phyloP scores from a whole-genome alignment of 2,113 vertebrate genomes.

The Apeltes quadracus region DNA sequence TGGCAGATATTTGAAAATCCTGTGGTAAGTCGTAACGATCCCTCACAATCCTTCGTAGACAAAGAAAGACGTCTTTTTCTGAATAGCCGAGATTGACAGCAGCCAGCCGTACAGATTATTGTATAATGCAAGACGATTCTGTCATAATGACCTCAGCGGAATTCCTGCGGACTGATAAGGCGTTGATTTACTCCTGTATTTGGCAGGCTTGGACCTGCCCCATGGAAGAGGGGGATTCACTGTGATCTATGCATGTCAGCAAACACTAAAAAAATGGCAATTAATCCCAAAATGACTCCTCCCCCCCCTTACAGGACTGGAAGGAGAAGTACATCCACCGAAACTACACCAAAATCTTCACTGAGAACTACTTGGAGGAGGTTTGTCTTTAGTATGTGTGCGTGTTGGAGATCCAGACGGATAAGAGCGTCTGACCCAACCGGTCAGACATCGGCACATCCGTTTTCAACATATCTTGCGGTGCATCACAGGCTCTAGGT shows the following conservation, averaged over 20 bases:
- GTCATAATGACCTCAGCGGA: slow-evolving; percentile 35
- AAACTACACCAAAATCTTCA: slow-evolving; percentile 95
- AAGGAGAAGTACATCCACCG: slow-evolving; percentile 95
- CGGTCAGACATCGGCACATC: slow-evolving; percentile 37
- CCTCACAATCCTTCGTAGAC: slow-evolving; percentile 24
- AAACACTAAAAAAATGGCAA: slow-evolving; percentile 17
- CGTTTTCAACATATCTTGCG: slow-evolving; percentile 51
- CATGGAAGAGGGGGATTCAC: slow-evolving; percentile 41
- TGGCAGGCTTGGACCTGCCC: slow-evolving; percentile 22
- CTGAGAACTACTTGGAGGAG: slow-evolving; percentile 92
- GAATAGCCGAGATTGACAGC: slow-evolving; percentile 41
- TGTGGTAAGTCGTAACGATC: slow-evolving; percentile 84
- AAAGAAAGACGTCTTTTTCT: neutral
- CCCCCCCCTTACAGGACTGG: slow-evolving; percentile 87
- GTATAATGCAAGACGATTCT: slow-evolving; percentile 28
- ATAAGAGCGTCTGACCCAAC: slow-evolving; percentile 26
- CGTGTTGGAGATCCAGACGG: neutral
- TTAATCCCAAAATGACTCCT: slow-evolving; percentile 37
- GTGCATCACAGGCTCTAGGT: slow-evolving; percentile 34
- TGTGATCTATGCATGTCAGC: slow-evolving; percentile 55
- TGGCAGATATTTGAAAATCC: slow-evolving; percentile 99
- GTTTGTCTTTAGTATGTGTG: slow-evolving; percentile 67
- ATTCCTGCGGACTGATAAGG: slow-evolving; percentile 43
- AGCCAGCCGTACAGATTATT: slow-evolving; percentile 45
- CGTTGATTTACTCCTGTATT: slow-evolving; percentile 24